Conservation (phyloP, 2,113 vertebrate genomes). For the Phaethornis superciliosus region DNA sequence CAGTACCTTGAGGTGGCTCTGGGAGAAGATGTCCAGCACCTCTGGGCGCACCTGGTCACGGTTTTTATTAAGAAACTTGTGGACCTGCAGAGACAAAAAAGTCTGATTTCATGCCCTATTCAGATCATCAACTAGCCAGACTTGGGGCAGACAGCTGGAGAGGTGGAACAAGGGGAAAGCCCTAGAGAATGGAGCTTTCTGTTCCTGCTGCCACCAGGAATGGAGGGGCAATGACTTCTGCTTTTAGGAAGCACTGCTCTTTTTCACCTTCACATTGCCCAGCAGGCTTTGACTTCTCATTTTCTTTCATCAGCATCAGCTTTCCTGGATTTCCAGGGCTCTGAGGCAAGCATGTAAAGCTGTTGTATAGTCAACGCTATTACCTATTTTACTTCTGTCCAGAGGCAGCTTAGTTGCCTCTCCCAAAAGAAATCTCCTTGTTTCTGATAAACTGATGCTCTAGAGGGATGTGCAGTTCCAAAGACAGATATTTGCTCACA, state of each 20-base stretch:
- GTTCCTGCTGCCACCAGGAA: not conserved
- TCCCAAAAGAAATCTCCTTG: not conserved
- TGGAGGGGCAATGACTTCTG: not conserved
- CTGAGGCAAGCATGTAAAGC: not conserved
- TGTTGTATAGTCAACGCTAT: not conserved
- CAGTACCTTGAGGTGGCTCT: slow-evolving; percentile 85
- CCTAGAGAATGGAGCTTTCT: not conserved
- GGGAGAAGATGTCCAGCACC: slow-evolving; percentile 84
- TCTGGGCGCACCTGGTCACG: slow-evolving; percentile 84
- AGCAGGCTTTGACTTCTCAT: not conserved
- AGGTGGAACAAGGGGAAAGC: not conserved
- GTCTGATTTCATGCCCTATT: not conserved
- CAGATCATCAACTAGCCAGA: not conserved
- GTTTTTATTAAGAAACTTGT: slow-evolving; percentile 92
- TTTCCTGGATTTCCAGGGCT: not conserved
- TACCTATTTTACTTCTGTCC: not conserved
- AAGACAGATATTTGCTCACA: not conserved
- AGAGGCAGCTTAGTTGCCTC: not conserved
- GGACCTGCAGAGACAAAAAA: slow-evolving; percentile 79
- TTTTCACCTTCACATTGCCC: not conserved
- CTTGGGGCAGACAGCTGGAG: not conserved
- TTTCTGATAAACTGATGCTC: not conserved
- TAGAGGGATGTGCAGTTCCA: not conserved
- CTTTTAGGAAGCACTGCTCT: not conserved
- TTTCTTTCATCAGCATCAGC: not conserved